A percentile compares a stretch with the other conserved stretches of the same genome.
These are phyloP conservation scores for Nesogale talazaci DNA, from an alignment of 2,113 vertebrate species.

Conservation along the genomic window DNA sequence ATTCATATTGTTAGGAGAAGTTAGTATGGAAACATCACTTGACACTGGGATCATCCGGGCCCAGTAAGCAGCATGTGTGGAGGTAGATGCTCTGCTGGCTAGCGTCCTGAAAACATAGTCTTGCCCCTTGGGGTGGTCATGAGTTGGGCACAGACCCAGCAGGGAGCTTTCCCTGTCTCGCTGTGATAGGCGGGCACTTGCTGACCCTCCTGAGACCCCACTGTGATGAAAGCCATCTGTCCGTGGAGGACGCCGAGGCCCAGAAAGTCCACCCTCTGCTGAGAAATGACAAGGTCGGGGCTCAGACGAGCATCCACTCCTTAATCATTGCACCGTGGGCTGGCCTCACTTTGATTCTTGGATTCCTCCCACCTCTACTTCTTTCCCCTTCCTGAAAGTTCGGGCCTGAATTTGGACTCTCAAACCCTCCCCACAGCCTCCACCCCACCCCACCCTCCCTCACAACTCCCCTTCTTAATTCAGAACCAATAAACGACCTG, in stretches of 20 bases:
- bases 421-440: not conserved
- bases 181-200: too few species aligned
- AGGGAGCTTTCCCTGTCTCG: too few species aligned
- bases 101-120: too few species aligned
- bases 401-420: accelerated
- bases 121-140: too few species aligned
- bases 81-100: too few species aligned
- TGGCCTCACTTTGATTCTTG: accelerated
- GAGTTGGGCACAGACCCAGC: too few species aligned
- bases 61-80: too few species aligned
- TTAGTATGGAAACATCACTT: too few species aligned
- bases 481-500: not conserved
- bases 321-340: not conserved
- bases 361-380: not conserved
- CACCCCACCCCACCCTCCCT: not conserved
- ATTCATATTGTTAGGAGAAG: too few species aligned
- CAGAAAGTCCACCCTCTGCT: not conserved
- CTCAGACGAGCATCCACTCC: not conserved
- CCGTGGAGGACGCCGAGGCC: not conserved
- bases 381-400: not conserved
- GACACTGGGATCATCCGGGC: too few species aligned
- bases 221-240: not conserved
- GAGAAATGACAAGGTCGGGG: not conserved
- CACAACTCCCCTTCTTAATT: not conserved
- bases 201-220: not conserved